These are phyloP conservation scores for Brachymystax lenok DNA, from an alignment of 2,797 vertebrate genomes.

Conservation along the genomic window DNA sequence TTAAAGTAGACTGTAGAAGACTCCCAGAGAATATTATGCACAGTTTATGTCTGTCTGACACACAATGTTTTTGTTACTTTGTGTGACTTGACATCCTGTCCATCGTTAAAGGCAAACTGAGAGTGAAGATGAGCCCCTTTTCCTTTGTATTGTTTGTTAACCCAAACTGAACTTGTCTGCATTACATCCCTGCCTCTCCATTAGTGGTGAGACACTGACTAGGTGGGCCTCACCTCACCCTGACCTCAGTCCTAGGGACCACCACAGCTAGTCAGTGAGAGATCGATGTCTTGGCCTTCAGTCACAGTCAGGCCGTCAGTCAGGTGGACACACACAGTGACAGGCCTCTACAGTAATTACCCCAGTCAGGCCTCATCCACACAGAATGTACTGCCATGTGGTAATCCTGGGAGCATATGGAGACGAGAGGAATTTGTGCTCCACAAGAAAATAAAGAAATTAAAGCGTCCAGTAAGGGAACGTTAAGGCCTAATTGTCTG, in stretches of 20 bases:
- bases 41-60: not conserved
- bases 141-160: not conserved
- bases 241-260: not conserved
- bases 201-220: not conserved
- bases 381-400: conserved; percentile 65
- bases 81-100: not conserved
- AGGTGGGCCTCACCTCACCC: not conserved
- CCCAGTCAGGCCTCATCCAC: not conserved
- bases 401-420: conserved; percentile 76
- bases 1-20: not conserved
- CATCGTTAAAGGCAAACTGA: not conserved
- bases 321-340: conserved; percentile 13
- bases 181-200: not conserved
- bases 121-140: not conserved
- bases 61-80: not conserved
- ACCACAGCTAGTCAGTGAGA: conserved; percentile 27
- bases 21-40: not conserved
- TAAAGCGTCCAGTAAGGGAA: conserved; percentile 48
- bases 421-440: conserved; percentile 68
- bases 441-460: conserved; percentile 68
- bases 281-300: conserved; percentile 17
- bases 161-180: not conserved
- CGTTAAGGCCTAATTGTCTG: conserved; percentile 21
- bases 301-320: conserved; percentile 21
- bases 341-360: not conserved